phyloP scores from a whole-genome alignment of 2,113 vertebrate genomes.

The Rhinopithecus roxellana region DNA sequence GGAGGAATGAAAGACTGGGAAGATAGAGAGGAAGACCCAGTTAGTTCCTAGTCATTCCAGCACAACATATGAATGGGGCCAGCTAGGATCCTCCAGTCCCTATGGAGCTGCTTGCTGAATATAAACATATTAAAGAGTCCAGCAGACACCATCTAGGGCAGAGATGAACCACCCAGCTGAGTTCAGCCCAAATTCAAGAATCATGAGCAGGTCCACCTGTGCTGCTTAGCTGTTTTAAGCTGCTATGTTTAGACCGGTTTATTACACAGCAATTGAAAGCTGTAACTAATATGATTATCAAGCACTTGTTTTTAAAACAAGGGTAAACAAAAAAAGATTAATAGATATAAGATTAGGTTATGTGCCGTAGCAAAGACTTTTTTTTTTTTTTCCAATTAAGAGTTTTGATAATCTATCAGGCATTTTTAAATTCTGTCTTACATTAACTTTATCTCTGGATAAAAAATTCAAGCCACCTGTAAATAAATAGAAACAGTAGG shows the following conservation, averaged over 20 bases:
- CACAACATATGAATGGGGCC: background rate
- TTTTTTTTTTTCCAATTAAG: background rate
- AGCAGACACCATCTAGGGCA: background rate
- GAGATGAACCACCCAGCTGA: background rate
- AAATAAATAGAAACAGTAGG: background rate
- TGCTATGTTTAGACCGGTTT: background rate
- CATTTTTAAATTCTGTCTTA: background rate
- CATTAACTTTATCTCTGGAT: background rate
- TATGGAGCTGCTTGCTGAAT: background rate
- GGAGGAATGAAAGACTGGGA: background rate
- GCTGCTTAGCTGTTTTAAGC: background rate
- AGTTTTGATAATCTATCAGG: background rate
- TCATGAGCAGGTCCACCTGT: background rate
- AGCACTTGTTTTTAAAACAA: conserved; percentile 41
- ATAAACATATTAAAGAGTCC: background rate
- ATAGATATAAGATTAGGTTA: background rate
- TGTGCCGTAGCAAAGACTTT: background rate
- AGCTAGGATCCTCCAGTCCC: background rate
- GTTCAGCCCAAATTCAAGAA: background rate
- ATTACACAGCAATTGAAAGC: background rate
- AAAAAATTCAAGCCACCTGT: background rate
- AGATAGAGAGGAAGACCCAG: background rate
- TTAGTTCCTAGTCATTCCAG: background rate
- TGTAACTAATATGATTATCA: background rate
- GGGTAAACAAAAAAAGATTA: background rate